Evolutionary conservation across 1,140 invertebrate species (phyloP).

Genomic region (Steinernema khuongi): DNA sequence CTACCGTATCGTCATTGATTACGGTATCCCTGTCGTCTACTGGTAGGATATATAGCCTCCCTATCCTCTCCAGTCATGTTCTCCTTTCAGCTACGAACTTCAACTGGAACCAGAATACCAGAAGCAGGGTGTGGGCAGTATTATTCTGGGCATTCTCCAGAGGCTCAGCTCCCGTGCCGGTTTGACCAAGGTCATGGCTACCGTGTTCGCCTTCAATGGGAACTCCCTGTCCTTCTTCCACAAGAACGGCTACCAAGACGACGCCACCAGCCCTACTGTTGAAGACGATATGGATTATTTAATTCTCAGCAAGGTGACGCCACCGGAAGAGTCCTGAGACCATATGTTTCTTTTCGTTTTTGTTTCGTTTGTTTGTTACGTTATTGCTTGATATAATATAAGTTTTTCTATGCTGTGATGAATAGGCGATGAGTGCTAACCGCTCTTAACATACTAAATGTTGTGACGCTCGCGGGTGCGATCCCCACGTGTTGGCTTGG

Average conservation of each 20-base stretch:
- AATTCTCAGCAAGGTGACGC: conserved; percentile 20
- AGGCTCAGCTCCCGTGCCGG: conserved; percentile 39
- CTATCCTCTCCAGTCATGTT: conserved; percentile 25
- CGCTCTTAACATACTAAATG: no score
- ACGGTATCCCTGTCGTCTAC: conserved; percentile 30
- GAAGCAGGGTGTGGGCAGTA: conserved; percentile 42
- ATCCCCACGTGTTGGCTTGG: no score
- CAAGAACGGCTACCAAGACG: conserved; percentile 38
- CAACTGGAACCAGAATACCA: conserved; percentile 45
- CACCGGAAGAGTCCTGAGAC: not conserved
- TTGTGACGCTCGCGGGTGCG: no score
- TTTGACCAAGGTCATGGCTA: conserved; percentile 49
- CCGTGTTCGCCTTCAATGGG: conserved; percentile 46
- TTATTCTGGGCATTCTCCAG: conserved; percentile 37
- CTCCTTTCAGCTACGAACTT: conserved; percentile 41
- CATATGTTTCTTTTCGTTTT: not conserved
- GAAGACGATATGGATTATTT: conserved; percentile 24
- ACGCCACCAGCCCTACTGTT: conserved; percentile 29
- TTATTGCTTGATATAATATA: no score
- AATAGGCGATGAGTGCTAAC: no score
- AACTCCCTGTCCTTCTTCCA: conserved; percentile 49
- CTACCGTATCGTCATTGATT: conserved; percentile 43
- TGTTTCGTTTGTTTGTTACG: not conserved
- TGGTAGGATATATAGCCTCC: conserved; percentile 36
- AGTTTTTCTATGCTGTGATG: no score